These are phyloP conservation scores for Macrosoma leucophasiata DNA, from an alignment of 2,888 invertebrate species.

Conservation along the genomic window DNA sequence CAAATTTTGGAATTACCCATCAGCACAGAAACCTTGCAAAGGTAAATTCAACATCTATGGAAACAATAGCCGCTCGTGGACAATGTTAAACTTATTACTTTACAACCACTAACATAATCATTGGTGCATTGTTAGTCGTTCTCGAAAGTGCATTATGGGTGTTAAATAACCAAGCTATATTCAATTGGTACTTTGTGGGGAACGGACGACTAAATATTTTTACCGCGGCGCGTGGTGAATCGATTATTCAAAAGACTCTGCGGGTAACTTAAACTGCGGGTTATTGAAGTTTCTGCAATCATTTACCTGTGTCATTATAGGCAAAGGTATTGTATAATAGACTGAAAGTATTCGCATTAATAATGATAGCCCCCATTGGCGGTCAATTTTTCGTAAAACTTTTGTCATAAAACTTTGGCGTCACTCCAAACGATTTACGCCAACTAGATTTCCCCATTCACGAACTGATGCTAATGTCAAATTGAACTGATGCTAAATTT, in stretches of 20 bases:
- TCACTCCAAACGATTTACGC: no score
- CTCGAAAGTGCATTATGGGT: slow-evolving; percentile 57
- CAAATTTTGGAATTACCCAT: slow-evolving; percentile 11
- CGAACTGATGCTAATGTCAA: no score
- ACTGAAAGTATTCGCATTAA: no score
- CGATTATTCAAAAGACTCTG: slow-evolving; percentile 38
- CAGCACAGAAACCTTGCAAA: slow-evolving; percentile 33
- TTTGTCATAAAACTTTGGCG: no score
- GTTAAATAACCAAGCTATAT: slow-evolving; percentile 45
- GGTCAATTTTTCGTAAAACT: no score
- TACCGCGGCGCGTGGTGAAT: slow-evolving; percentile 62
- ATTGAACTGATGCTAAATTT: no score
- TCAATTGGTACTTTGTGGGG: slow-evolving; percentile 42
- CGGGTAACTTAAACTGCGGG: slow-evolving; percentile 17
- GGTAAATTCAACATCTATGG: slow-evolving; percentile 58
- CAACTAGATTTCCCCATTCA: no score
- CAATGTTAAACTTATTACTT: slow-evolving; percentile 61
- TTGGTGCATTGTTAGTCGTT: slow-evolving; percentile 55
- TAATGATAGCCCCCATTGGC: no score
- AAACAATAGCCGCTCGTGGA: slow-evolving; percentile 62
- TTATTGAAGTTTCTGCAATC: slow-evolving; percentile 27
- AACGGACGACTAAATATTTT: slow-evolving; percentile 66
- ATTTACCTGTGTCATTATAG: slow-evolving; percentile 11
- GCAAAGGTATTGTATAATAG: no score
- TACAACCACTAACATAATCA: slow-evolving; percentile 61